Base-by-base conservation (phyloP, 2,888 invertebrate species). In the Eupithecia centaureata region DNA sequence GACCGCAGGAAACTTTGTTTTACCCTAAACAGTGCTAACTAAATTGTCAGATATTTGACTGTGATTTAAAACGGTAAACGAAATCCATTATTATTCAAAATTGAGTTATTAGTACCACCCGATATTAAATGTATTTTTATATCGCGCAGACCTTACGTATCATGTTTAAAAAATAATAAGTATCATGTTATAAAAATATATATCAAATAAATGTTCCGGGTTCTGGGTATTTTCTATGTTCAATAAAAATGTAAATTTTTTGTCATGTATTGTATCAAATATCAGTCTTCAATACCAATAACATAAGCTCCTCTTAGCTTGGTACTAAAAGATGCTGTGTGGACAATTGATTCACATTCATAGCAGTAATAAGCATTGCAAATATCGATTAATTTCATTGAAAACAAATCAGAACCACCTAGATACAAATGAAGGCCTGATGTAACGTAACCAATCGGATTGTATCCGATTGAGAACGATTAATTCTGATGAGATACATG, bases 401-500 rank as follows among this genome's bases (percentile, higher is more conserved):
- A 18, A 42, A 18, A 42, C 18, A 42, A 18, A 42, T 5, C 18
- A 42, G 42, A 38, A n/a, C n/a, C 38, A 38, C 7, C 38, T n/a
- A 38, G 38, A 38, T 38, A n/a, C 18, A 18, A 42, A 18, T 42
- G 8, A 42, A 42, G 3, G 18, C 42, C 42, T 18, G 42, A 42
- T 42, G 42, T 27, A 52, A 52, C 27, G 52, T 25, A 54, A 54
- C 22, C 42, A 33, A 60, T 60, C 28, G 38, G 35, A 35, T 59
- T 27, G 25, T 15, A 47, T 18, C n/a, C 28, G 30, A 58, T 52
- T 62, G 47, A 25, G 18, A 30, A 42, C 42, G 33, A 63, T 69
- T 68, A 59, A 66, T 59, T 33, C 47, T 57, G 56, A 68, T 60
- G 56, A 52, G 56, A 56, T 57, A 38, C 27, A 68, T 68, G 42